A percentile compares a stretch with the other conserved stretches of the same genome.
Evolutionary conservation across 2,113 vertebrate genomes (phyloP).

Genomic region (Mobula hypostoma): DNA sequence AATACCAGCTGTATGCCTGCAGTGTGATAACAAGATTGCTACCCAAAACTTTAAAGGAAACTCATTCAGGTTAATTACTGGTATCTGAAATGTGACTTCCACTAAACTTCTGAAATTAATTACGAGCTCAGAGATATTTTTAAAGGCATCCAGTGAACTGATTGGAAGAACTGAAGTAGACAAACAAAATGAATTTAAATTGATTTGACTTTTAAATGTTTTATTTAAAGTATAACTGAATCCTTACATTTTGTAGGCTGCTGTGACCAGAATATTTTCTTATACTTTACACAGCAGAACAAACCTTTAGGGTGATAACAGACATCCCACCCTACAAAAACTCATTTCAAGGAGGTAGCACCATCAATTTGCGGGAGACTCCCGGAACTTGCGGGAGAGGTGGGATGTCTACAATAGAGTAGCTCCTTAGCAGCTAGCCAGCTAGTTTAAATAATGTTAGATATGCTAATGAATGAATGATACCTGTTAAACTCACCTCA

Average conservation of each 20-base stretch:
- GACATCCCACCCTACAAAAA: too few species aligned
- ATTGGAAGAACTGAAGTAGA: constrained; percentile 39
- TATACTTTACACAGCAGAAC: neutral
- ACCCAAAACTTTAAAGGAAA: neutral
- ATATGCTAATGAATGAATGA: too few species aligned
- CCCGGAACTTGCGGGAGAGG: too few species aligned
- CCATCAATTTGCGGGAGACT: too few species aligned
- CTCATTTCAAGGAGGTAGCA: too few species aligned
- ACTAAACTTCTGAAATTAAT: constrained; percentile 18
- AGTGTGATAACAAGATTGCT: constrained; percentile 19
- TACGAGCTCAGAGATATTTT: neutral
- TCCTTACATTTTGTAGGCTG: neutral
- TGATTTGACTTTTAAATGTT: constrained; percentile 27
- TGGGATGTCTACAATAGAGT: too few species aligned
- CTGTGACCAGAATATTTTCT: constrained; percentile 8
- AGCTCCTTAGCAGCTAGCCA: too few species aligned
- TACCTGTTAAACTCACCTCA: too few species aligned
- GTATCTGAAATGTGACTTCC: constrained; percentile 7
- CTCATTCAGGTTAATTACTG: constrained; percentile 28
- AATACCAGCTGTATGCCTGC: neutral
- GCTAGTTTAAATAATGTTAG: too few species aligned
- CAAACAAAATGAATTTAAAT: constrained; percentile 41
- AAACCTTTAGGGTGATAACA: neutral
- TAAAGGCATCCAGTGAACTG: constrained; percentile 1
- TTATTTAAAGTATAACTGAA: neutral